Percentiles rank a stretch among this genome's conserved stretches.
Evolutionary conservation across 1,140 invertebrate species (phyloP).

Genomic region (Drosophila malerkotliana): DNA sequence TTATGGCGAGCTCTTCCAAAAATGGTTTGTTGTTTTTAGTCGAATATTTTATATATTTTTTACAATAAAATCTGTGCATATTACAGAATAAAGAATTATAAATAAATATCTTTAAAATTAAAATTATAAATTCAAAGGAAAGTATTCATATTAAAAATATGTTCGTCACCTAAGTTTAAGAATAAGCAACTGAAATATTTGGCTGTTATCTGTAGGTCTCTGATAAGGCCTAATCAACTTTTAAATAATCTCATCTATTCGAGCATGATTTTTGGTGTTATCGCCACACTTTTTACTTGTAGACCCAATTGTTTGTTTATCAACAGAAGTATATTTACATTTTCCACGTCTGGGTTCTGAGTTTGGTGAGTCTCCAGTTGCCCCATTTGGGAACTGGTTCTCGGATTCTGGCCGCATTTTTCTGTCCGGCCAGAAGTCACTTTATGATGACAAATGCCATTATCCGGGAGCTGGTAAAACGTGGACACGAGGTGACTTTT

Average conservation of each 20-base stretch:
- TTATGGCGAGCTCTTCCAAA: background rate
- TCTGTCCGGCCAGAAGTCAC: constrained; percentile 74
- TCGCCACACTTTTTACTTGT: background rate
- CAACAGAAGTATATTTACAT: constrained; percentile 59
- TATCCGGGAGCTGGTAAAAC: constrained; percentile 54
- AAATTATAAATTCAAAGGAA: too few species aligned
- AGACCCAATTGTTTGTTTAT: constrained; percentile 2
- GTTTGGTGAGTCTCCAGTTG: constrained; percentile 39
- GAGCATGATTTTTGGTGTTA: background rate
- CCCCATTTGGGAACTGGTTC: constrained; percentile 13
- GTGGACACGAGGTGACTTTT: constrained; percentile 71
- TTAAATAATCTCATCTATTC: background rate
- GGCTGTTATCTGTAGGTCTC: background rate
- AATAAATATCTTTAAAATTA: too few species aligned
- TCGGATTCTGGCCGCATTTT: constrained; percentile 63
- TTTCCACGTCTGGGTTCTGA: constrained; percentile 19
- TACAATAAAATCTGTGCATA: too few species aligned
- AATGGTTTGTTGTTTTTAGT: background rate
- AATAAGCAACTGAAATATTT: background rate
- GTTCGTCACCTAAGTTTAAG: too few species aligned
- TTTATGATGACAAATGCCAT: constrained; percentile 68
- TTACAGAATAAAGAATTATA: too few species aligned
- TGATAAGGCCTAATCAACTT: background rate
- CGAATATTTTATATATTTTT: background rate
- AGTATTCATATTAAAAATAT: too few species aligned